Percentiles rank a stretch among this genome's conserved stretches.
These are phyloP conservation scores for Thymelicus acteon DNA, from an alignment of 2,888 invertebrate species.

Conservation along the genomic window DNA sequence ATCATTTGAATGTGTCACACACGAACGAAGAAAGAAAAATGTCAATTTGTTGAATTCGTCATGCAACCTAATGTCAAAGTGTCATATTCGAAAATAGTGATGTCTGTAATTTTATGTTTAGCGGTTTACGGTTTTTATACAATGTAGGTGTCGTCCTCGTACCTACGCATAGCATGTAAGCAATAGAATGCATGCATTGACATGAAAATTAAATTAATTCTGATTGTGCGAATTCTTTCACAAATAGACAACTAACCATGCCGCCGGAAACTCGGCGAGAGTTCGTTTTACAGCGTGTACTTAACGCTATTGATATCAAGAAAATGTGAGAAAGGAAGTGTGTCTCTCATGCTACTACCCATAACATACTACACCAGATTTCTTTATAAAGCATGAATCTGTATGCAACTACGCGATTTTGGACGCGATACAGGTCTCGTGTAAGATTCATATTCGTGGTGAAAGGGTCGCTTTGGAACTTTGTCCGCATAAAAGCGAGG, in stretches of 20 bases:
- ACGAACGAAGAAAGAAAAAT: conserved; percentile 22
- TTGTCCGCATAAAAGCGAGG: conserved; percentile 71
- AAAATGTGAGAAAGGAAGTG: conserved; percentile 84
- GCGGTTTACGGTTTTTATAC: conserved; percentile 9
- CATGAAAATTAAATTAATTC: conserved; percentile 17
- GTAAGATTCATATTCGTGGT: conserved; percentile 79
- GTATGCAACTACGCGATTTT: conserved; percentile 63
- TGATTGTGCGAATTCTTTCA: conserved; percentile 58
- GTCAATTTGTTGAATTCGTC: conserved; percentile 6
- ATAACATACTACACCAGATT: conserved; percentile 65
- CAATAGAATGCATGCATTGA: neutral
- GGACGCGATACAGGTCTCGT: conserved; percentile 60
- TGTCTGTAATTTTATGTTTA: conserved; percentile 42
- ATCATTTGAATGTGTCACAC: conserved; percentile 18
- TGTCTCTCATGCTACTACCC: conserved; percentile 74
- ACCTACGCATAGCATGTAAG: neutral
- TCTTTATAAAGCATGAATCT: conserved; percentile 71
- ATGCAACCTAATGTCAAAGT: conserved; percentile 41
- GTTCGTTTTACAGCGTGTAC: conserved; percentile 68
- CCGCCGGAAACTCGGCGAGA: conserved; percentile 72
- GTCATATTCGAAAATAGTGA: conserved; percentile 60
- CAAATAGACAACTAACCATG: conserved; percentile 51
- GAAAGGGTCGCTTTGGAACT: conserved; percentile 70
- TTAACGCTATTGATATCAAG: conserved; percentile 78
- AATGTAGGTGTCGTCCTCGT: neutral